Conservation (phyloP, 2,797 vertebrate genomes). For the Sebastolobus alascanus region DNA sequence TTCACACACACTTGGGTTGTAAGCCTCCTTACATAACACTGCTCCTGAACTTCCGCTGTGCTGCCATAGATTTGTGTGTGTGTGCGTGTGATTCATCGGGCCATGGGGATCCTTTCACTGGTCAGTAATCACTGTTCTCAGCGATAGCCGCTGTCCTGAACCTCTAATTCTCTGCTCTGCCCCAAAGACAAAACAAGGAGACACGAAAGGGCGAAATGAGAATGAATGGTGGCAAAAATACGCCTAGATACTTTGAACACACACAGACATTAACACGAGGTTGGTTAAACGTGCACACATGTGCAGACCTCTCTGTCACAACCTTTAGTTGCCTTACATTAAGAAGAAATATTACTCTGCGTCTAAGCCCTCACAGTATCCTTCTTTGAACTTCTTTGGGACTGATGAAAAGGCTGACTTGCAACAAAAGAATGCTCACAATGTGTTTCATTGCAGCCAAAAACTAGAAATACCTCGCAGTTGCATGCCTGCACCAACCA, state of each 20-base stretch:
- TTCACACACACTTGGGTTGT: slow-evolving; percentile 64
- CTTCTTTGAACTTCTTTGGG: background rate
- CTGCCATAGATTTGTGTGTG: slow-evolving; percentile 36
- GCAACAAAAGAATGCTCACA: background rate
- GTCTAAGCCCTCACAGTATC: background rate
- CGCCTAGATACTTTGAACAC: background rate
- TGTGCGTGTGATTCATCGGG: slow-evolving; percentile 30
- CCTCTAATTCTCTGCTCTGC: slow-evolving; percentile 21
- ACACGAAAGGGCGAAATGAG: background rate
- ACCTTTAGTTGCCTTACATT: background rate
- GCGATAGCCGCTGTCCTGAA: slow-evolving; percentile 18
- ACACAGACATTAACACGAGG: background rate
- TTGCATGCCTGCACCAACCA: no score
- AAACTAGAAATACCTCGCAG: background rate
- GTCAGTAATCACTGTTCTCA: slow-evolving; percentile 63
- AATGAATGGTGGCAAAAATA: slow-evolving; percentile 11
- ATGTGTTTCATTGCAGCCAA: background rate
- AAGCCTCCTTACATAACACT: slow-evolving; percentile 65
- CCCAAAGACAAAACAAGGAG: slow-evolving; percentile 33
- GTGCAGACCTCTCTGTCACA: background rate
- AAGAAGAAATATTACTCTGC: background rate
- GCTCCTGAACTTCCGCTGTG: slow-evolving; percentile 39
- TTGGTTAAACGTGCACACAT: background rate
- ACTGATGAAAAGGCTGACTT: background rate
- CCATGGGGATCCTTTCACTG: slow-evolving; percentile 63